These are phyloP conservation scores for Nannoperca australis DNA, from an alignment of 2,797 vertebrate genomes.

Conservation along the genomic window DNA sequence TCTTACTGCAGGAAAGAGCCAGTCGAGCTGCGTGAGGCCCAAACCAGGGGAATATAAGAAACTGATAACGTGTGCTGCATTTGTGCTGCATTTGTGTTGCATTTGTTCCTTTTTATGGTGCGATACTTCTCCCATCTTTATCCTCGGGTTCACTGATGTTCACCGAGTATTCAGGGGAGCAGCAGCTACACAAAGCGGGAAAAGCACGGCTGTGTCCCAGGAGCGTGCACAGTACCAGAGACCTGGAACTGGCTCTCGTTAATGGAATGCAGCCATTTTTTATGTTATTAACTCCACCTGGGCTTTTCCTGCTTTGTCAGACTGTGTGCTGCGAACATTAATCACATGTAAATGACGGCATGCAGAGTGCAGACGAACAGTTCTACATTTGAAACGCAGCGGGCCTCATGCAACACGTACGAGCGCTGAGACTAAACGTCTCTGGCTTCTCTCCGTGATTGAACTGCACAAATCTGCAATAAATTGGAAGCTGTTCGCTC, in stretches of 20 bases:
- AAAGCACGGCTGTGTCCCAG: too few relatives aligned
- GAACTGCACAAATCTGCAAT: too few relatives aligned
- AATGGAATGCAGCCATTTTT: too few relatives aligned
- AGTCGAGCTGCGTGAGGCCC: neutral
- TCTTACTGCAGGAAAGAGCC: neutral
- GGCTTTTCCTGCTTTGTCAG: too few relatives aligned
- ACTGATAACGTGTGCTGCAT: neutral
- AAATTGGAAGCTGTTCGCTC: neutral
- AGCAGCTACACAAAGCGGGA: too few relatives aligned
- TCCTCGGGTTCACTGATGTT: neutral
- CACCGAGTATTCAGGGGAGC: neutral
- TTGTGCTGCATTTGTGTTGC: neutral
- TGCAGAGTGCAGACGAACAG: neutral
- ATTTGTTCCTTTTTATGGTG: neutral
- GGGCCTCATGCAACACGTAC: too few relatives aligned
- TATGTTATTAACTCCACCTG: too few relatives aligned
- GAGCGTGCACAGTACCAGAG: too few relatives aligned
- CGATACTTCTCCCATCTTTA: slow-evolving; percentile 5
- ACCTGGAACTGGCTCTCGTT: too few relatives aligned
- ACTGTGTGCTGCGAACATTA: neutral
- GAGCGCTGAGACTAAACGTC: too few relatives aligned
- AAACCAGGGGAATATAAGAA: neutral
- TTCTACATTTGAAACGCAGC: too few relatives aligned
- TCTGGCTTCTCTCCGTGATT: too few relatives aligned
- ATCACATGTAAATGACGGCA: neutral